These are phyloP conservation scores for Macrotus californicus DNA, from an alignment of 2,113 vertebrate genomes.

Conservation along the genomic window DNA sequence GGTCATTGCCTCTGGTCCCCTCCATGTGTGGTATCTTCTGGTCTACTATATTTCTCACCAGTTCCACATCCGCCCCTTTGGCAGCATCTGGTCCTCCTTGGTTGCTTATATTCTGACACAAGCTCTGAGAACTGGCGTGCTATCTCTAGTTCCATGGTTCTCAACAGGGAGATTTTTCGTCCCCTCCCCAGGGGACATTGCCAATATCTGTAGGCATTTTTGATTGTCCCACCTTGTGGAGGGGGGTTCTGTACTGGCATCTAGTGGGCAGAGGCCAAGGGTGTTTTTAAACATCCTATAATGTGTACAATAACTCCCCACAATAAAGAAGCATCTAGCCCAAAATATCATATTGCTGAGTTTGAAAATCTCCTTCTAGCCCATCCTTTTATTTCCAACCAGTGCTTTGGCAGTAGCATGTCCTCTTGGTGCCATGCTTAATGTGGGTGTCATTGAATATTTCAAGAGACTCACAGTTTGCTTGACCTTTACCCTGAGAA, in stretches of 20 bases:
- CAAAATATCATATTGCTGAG: neutral
- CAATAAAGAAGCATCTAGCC: neutral
- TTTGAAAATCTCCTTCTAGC: neutral
- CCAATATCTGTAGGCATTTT: neutral
- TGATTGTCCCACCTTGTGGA: neutral
- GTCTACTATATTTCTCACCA: neutral
- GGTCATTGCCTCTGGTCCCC: neutral
- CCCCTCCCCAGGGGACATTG: neutral
- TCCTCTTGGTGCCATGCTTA: neutral
- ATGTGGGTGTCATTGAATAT: neutral
- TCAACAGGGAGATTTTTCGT: neutral
- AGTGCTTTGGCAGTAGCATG: neutral
- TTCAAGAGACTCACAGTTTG: neutral
- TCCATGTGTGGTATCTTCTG: neutral
- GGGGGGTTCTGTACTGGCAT: neutral
- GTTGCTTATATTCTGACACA: neutral
- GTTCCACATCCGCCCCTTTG: neutral
- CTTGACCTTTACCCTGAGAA: neutral
- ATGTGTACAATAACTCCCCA: neutral
- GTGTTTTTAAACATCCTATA: neutral
- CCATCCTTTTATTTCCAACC: neutral
- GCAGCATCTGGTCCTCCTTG: neutral
- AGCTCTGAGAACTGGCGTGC: neutral
- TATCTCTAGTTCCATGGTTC: neutral
- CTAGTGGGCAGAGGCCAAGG: neutral